Percentiles rank a stretch among this genome's conserved stretches.
Evolutionary conservation across 2,113 vertebrate genomes (phyloP).

Genomic region (Stigmatopora nigra): DNA sequence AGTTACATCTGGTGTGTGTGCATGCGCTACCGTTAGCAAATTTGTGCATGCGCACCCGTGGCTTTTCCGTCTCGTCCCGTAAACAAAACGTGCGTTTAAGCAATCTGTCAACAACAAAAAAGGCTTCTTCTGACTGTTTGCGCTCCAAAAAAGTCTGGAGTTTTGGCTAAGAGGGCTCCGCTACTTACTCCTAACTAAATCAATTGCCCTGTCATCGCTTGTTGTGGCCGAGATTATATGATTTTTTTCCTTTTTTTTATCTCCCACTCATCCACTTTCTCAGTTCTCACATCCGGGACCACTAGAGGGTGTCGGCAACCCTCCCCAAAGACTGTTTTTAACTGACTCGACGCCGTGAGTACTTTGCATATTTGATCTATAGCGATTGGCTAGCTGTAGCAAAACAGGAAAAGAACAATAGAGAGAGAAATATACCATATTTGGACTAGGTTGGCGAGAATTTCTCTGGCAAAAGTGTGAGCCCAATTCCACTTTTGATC

Average conservation of each 20-base stretch:
- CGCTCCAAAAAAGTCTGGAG: slow-evolving; percentile 21
- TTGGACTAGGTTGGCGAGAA: too few species aligned
- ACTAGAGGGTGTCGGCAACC: slow-evolving; percentile 23
- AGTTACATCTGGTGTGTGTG: slow-evolving; percentile 1
- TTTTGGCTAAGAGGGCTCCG: slow-evolving; percentile 18
- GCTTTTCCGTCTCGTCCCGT: background rate
- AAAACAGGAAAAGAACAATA: too few species aligned
- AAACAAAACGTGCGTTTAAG: background rate
- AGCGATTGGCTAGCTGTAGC: too few species aligned
- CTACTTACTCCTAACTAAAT: slow-evolving; percentile 1
- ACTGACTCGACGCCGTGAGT: background rate
- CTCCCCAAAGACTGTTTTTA: background rate
- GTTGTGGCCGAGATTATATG: background rate
- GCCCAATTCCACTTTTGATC: background rate
- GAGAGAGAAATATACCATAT: too few species aligned
- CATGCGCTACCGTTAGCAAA: background rate
- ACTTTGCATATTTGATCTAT: background rate
- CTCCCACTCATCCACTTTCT: slow-evolving; percentile 16
- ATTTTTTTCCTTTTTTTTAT: background rate
- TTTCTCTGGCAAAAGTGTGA: background rate
- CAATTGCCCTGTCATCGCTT: background rate
- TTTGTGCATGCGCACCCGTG: background rate
- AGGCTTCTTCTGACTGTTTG: slow-evolving; percentile 46
- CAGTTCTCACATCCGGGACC: slow-evolving; percentile 12
- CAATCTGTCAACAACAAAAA: background rate